These are phyloP conservation scores for Choloepus didactylus DNA, from an alignment of 2,797 vertebrate genomes.

Conservation along the genomic window DNA sequence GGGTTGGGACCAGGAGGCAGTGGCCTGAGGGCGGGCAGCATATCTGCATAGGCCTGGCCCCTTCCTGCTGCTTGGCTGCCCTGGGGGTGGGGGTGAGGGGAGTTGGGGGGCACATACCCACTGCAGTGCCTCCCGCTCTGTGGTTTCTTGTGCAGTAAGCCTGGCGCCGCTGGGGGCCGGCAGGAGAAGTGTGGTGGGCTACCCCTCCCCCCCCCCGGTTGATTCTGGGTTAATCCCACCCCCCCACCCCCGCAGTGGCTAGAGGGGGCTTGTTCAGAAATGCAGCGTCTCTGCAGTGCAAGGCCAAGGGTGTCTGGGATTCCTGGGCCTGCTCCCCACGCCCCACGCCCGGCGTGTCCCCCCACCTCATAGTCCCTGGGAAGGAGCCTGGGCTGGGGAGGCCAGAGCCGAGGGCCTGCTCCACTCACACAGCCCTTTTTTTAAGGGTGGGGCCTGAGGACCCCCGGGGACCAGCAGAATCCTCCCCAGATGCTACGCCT, in stretches of 20 bases:
- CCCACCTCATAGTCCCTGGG: background rate
- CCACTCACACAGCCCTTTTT: background rate
- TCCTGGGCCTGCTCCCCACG: background rate
- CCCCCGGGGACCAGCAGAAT: background rate
- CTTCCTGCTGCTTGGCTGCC: constrained; percentile 95
- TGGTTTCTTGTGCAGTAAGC: too few relatives aligned
- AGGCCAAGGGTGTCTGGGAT: background rate
- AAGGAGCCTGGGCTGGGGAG: background rate
- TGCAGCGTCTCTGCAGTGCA: constrained; percentile 92
- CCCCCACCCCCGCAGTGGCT: constrained; percentile 85
- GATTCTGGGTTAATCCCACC: too few relatives aligned
- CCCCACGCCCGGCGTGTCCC: background rate
- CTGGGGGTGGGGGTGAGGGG: constrained; percentile 83
- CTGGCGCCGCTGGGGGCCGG: too few relatives aligned
- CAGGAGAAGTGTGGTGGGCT: too few relatives aligned
- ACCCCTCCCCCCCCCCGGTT: too few relatives aligned
- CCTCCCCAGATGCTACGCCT: fast-evolving
- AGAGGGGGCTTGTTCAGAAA: constrained; percentile 95
- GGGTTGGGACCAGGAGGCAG: too few relatives aligned
- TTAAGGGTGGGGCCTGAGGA: background rate
- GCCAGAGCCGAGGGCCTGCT: too few relatives aligned
- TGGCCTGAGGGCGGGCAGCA: too few relatives aligned
- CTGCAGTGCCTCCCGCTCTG: background rate
- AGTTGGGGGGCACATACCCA: background rate
- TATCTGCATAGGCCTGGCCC: constrained; percentile 70